A percentile compares a stretch with the other conserved stretches of the same genome.
phyloP scores from a whole-genome alignment of 2,888 invertebrate species.

The Anaspis maculata region DNA sequence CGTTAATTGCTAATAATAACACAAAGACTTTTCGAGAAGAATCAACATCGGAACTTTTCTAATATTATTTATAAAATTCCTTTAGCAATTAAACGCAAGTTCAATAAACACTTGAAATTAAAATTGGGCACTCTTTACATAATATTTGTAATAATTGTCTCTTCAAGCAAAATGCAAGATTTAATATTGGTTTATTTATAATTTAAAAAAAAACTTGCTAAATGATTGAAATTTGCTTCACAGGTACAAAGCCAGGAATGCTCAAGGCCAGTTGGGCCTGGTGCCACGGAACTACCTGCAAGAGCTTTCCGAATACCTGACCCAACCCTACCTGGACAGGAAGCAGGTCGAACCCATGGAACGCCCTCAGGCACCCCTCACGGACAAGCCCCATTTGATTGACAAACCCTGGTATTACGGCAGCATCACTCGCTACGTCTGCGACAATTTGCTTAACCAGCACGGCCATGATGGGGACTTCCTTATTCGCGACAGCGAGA shows the following conservation, averaged over 20 bases:
- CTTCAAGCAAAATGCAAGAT: no score
- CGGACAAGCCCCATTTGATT: slow-evolving; percentile 60
- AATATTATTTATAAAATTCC: no score
- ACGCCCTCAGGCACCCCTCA: slow-evolving; percentile 32
- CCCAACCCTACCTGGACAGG: slow-evolving; percentile 67
- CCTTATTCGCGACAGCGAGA: slow-evolving; percentile 97
- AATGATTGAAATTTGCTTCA: no score
- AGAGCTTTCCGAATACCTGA: slow-evolving; percentile 82
- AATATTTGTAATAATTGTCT: no score
- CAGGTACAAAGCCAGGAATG: slow-evolving; percentile 92
- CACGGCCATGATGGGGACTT: slow-evolving; percentile 97
- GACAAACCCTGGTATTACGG: slow-evolving; percentile 98
- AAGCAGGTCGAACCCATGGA: slow-evolving; percentile 36
- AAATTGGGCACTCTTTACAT: no score
- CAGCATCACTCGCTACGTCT: slow-evolving; percentile 88
- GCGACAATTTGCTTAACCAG: slow-evolving; percentile 90
- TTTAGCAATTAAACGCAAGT: no score
- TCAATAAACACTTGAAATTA: no score
- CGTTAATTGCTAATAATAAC: no score
- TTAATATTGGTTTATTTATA: no score
- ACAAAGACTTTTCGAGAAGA: no score
- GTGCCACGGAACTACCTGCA: slow-evolving; percentile 94
- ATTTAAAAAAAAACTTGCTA: no score
- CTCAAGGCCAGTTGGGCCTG: slow-evolving; percentile 84
- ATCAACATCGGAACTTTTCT: no score